Percentiles rank a stretch among this genome's conserved stretches.
Conservation (phyloP, 2,888 invertebrate species). For the Iphiclides podalirius region DNA sequence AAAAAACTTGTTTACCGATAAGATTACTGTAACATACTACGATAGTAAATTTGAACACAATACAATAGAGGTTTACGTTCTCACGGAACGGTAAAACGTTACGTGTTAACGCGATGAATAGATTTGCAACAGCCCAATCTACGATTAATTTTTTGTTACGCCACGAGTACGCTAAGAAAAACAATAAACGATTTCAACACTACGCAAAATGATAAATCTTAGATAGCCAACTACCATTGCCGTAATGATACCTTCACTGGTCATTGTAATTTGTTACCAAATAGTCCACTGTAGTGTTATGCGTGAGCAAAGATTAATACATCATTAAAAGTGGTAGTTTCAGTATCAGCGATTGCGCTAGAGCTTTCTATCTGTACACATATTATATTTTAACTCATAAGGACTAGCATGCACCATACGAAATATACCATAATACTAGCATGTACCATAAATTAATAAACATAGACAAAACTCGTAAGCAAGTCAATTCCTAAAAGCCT, state of each 20-base stretch:
- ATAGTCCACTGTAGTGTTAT: background rate
- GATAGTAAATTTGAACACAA: background rate
- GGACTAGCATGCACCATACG: too few species aligned
- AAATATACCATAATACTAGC: too few species aligned
- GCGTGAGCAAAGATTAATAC: background rate
- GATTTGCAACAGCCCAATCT: slow-evolving; percentile 8
- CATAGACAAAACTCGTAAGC: too few species aligned
- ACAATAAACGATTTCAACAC: background rate
- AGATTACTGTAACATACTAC: background rate
- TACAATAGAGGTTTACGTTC: slow-evolving; percentile 3
- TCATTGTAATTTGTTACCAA: background rate
- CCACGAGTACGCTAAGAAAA: background rate
- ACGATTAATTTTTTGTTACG: slow-evolving; percentile 11
- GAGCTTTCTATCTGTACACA: too few species aligned
- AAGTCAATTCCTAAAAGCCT: too few species aligned
- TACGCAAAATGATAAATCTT: background rate
- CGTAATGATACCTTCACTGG: background rate
- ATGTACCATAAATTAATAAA: too few species aligned
- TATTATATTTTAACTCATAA: too few species aligned
- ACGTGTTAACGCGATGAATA: slow-evolving; percentile 6
- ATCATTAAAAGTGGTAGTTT: background rate
- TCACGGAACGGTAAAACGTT: slow-evolving; percentile 5
- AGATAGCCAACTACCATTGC: background rate
- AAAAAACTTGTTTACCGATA: background rate
- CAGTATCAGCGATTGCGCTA: too few species aligned